A percentile compares a stretch with the other conserved stretches of the same genome.
phyloP scores from a whole-genome alignment of 1,140 invertebrate species.

The Bombus superbus region DNA sequence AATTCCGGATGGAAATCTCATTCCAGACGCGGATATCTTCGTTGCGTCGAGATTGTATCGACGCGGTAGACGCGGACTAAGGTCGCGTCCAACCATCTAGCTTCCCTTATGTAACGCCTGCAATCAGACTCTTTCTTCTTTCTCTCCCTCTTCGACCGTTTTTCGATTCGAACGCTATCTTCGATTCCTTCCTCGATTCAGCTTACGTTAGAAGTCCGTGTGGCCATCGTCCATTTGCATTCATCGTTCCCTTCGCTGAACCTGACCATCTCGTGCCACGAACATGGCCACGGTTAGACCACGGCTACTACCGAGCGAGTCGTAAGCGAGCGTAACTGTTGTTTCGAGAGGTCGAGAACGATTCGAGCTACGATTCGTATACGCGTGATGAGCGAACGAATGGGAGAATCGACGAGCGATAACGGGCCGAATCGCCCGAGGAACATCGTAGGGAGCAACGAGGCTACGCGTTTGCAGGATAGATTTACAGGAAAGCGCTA shows the following conservation, averaged over 20 bases:
- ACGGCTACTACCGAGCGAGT: not conserved
- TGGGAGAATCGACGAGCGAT: constrained; percentile 24
- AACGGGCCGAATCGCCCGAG: constrained; percentile 43
- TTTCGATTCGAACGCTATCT: not conserved
- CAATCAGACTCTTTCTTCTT: constrained; percentile 58
- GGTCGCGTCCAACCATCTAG: constrained; percentile 49
- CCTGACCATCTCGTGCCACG: not conserved
- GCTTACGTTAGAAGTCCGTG: no score
- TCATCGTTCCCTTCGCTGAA: constrained; percentile 35
- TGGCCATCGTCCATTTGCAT: constrained; percentile 42
- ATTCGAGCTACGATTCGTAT: not conserved
- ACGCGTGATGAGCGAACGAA: constrained; percentile 14
- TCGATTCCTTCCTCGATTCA: constrained; percentile 24
- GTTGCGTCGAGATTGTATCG: constrained; percentile 67
- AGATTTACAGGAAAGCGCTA: constrained; percentile 44
- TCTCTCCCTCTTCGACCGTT: not conserved
- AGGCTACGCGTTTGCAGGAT: not conserved
- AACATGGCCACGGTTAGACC: not conserved
- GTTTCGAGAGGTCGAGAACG: constrained; percentile 12
- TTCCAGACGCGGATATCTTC: constrained; percentile 68
- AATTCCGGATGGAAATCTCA: constrained; percentile 77
- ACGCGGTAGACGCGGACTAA: constrained; percentile 45
- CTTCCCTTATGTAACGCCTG: not conserved
- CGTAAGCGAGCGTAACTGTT: constrained; percentile 10
- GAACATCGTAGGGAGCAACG: not conserved